Percentiles rank a stretch among this genome's conserved stretches.
Evolutionary conservation across 2,888 invertebrate genomes (phyloP).

Genomic region (Halictus quadricinctus): DNA sequence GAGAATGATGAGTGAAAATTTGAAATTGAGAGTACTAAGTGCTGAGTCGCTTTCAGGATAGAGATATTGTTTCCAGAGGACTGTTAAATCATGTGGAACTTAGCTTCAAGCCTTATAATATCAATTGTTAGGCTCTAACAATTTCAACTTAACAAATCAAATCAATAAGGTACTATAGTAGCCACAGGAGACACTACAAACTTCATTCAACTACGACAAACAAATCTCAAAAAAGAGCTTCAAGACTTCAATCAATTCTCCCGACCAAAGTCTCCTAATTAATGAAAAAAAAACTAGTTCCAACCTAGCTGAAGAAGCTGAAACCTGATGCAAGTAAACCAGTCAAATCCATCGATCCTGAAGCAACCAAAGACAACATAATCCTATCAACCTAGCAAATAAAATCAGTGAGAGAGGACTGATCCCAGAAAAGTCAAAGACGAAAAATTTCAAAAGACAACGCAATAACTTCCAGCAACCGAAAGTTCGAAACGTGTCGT

Average conservation of each 20-base stretch:
- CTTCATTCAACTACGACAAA: neutral
- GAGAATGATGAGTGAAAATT: neutral
- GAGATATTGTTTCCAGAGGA: no score
- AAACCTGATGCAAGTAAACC: neutral
- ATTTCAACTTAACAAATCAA: neutral
- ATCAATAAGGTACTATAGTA: no score
- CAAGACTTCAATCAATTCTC: neutral
- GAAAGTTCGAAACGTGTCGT: slow-evolving; percentile 67
- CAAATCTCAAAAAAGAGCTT: neutral
- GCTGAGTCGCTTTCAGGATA: no score
- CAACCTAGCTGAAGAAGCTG: neutral
- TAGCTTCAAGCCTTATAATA: neutral
- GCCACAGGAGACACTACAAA: neutral
- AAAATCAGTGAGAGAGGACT: neutral
- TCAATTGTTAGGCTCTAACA: neutral
- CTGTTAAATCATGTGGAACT: no score
- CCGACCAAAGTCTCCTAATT: neutral
- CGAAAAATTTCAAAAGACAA: neutral
- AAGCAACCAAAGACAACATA: neutral
- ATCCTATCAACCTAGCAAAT: neutral
- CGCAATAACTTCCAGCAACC: neutral
- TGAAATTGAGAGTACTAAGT: no score
- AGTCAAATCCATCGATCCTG: neutral
- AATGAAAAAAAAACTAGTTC: neutral
- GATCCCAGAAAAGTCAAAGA: neutral